Percentiles rank a stretch among this genome's conserved stretches.
Evolutionary conservation across 2,113 vertebrate genomes (phyloP).

Genomic region (Polypterus bichir): DNA sequence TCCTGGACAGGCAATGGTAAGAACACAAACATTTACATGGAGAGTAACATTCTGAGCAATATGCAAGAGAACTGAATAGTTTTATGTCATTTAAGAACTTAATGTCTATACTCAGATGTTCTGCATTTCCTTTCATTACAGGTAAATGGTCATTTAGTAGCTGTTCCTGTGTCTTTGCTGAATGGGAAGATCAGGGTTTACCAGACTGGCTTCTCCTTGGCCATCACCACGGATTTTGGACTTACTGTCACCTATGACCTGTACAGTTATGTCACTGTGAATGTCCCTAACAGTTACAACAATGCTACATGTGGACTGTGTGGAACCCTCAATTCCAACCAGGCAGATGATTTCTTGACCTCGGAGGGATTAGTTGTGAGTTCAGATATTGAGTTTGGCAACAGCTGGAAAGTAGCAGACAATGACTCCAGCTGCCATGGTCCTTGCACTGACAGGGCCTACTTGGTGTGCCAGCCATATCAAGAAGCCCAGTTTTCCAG

Average conservation of each 20-base stretch:
- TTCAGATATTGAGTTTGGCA: conserved; percentile 33
- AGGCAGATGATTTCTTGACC: conserved; percentile 27
- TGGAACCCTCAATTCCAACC: conserved; percentile 28
- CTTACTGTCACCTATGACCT: too few relatives aligned
- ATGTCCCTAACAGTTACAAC: conserved; percentile 27
- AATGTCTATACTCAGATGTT: too few relatives aligned
- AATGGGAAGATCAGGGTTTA: conserved; percentile 28
- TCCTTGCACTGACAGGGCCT: conserved; percentile 23
- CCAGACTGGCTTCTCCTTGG: too few relatives aligned
- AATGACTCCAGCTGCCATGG: conserved; percentile 14
- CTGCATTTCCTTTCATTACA: conserved; percentile 15
- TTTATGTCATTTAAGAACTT: not conserved
- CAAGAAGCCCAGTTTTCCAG: conserved; percentile 22
- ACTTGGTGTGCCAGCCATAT: conserved; percentile 14
- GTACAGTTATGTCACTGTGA: too few relatives aligned
- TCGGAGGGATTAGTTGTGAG: conserved; percentile 24
- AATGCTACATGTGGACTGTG: conserved; percentile 39
- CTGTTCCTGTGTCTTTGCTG: conserved; percentile 25
- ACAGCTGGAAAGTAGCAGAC: conserved; percentile 27
- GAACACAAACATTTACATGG: conserved; percentile 4
- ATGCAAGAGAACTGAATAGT: too few relatives aligned
- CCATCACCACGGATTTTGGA: too few relatives aligned
- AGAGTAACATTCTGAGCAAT: too few relatives aligned
- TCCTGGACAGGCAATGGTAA: conserved; percentile 26
- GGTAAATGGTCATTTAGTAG: conserved; percentile 29